Evolutionary conservation across 2,888 invertebrate genomes (phyloP), one percentile per base, ranked within the genome.

Genomic region (Nudaria mundana): DNA sequence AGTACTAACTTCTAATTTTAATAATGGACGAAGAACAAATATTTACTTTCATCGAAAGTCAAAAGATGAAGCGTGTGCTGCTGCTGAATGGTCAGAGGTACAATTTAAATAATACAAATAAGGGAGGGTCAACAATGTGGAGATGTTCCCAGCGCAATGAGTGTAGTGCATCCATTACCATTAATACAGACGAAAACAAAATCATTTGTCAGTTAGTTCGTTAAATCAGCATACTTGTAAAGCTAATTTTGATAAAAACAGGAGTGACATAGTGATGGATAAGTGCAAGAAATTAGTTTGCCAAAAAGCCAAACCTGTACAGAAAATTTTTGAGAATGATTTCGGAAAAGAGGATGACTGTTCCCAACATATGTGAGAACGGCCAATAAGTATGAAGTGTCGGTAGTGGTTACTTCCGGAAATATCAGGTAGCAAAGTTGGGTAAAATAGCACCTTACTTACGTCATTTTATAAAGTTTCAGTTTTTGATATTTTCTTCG

Each of bases 161-260:
- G 18, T 30, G 31, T 31, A 20, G 25, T 37, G 37, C 31, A 25
- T 37, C 25, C 25, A 10, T 37, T 28, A 28, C 38, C 11, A 38
- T 32, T 7, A 38, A 32, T 28, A 28, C 20, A 32, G 8, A 38
- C 4, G 14, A 32, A 28, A 28, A 32, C 15, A 32, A 31, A 15
- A 32, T 38, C 18, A 25, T 31, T 22, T 15, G 22, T 31, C 22
- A 38, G 31, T 20, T 31, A 15, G 22, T 31, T 15, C 31, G 31
- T 20, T 31, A 15, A 31, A 38, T 6, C 20, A 13, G 4, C 26
- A 38, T 15, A 13, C n/a, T 25, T 31, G 25, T 14, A 32, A 28
- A 32, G 8, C 37, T 26, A 28, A 38, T 31, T 18, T 25, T 12
- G n/a, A 37, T 25, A 29, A 30, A 18, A 24, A 18, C 5, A 11